Evolutionary conservation across 1,140 invertebrate species (phyloP).

Genomic region (Drosophila baimaii): DNA sequence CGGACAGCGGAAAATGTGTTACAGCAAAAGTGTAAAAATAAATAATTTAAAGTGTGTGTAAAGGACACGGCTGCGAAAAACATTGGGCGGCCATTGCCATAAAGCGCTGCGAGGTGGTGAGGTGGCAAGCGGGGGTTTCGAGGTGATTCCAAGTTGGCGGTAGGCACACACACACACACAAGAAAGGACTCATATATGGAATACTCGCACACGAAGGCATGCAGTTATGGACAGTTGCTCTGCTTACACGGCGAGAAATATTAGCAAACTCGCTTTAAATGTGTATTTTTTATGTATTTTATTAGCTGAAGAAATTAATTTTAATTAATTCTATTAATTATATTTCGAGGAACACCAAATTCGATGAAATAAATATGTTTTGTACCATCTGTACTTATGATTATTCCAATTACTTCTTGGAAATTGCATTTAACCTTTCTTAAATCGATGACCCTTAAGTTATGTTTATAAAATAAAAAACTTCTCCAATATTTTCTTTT

Average conservation of each 20-base stretch:
- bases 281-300: background rate
- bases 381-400: no score
- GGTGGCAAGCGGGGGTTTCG: constrained; percentile 45
- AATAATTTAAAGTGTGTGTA: constrained; percentile 83
- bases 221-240: constrained; percentile 41
- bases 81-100: constrained; percentile 63
- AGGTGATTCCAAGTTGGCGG: constrained; percentile 62
- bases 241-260: constrained; percentile 10
- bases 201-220: constrained; percentile 10
- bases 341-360: no score
- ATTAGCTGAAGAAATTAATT: background rate
- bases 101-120: constrained; percentile 53
- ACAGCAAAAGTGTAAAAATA: constrained; percentile 82
- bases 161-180: constrained; percentile 32
- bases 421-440: no score
- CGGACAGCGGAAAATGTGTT: constrained; percentile 64
- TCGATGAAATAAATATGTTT: no score
- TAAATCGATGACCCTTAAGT: background rate
- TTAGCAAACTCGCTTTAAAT: background rate
- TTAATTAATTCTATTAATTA: no score
- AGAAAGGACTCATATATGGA: background rate
- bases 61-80: constrained; percentile 75
- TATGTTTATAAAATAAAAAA: background rate
- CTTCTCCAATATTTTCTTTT: background rate
- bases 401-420: background rate